These are phyloP conservation scores for Megaptera novaeangliae DNA, from an alignment of 2,113 vertebrate genomes.

Conservation along the genomic window DNA sequence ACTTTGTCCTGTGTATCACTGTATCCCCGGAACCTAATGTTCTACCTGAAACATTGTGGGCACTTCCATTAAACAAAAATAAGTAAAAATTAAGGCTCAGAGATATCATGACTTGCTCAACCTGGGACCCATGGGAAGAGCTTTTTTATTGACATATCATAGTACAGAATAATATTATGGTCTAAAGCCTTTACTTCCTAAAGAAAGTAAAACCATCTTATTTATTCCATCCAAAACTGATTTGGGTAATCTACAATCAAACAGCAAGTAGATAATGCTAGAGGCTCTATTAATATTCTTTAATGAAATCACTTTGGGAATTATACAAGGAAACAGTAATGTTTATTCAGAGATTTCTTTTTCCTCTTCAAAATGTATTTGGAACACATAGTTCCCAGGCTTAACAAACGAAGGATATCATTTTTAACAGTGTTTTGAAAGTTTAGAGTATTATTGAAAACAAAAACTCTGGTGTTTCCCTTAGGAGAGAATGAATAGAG, in stretches of 20 bases:
- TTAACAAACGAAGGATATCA: background rate
- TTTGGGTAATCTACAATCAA: background rate
- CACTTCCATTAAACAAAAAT: background rate
- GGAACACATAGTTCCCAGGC: background rate
- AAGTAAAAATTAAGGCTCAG: background rate
- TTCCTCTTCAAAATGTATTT: conserved; percentile 28
- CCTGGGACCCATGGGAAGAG: background rate
- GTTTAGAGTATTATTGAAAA: background rate
- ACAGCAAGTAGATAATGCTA: background rate
- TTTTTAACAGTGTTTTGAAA: conserved; percentile 12
- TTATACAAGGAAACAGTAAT: conserved; percentile 14
- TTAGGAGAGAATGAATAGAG: background rate
- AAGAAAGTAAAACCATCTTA: background rate
- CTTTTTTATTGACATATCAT: background rate
- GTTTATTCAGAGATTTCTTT: background rate
- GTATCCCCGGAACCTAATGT: background rate
- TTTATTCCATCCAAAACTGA: background rate
- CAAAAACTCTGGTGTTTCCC: background rate
- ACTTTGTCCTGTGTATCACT: background rate
- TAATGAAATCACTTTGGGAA: background rate
- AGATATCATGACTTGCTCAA: background rate
- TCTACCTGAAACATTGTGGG: background rate
- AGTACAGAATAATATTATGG: background rate
- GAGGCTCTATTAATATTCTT: background rate
- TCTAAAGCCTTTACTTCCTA: background rate